Conservation (phyloP, 2,888 invertebrate species). For the Sminthurinus aureus region DNA sequence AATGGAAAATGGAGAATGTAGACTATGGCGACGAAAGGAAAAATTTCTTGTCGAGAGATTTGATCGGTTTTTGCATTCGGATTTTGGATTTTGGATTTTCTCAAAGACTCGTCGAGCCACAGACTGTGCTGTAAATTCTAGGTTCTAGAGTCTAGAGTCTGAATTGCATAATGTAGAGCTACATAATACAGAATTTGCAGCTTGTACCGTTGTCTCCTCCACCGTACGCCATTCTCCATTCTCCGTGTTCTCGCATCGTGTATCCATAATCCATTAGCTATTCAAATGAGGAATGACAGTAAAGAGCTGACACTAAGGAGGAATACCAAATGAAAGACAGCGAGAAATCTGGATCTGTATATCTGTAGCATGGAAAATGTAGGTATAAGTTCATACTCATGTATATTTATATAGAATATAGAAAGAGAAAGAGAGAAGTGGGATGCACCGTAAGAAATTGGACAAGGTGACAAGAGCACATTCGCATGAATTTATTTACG, state of each 20-base stretch:
- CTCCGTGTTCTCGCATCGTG: background rate
- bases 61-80: no score
- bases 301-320: background rate
- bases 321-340: background rate
- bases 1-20: no score
- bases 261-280: slow-evolving; percentile 1
- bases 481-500: background rate
- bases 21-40: no score
- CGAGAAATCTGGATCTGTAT: background rate
- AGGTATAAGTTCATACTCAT: no score
- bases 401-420: no score
- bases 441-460: no score
- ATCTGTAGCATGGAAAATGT: background rate
- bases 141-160: background rate
- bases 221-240: background rate
- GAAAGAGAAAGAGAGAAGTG: background rate
- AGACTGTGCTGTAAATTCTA: background rate
- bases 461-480: background rate
- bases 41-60: no score
- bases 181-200: no score
- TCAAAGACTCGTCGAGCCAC: no score
- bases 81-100: no score
- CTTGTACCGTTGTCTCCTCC: background rate
- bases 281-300: background rate
- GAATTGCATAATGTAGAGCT: background rate